Conservation (phyloP, 1,140 invertebrate species). For the Nebria ingens region DNA sequence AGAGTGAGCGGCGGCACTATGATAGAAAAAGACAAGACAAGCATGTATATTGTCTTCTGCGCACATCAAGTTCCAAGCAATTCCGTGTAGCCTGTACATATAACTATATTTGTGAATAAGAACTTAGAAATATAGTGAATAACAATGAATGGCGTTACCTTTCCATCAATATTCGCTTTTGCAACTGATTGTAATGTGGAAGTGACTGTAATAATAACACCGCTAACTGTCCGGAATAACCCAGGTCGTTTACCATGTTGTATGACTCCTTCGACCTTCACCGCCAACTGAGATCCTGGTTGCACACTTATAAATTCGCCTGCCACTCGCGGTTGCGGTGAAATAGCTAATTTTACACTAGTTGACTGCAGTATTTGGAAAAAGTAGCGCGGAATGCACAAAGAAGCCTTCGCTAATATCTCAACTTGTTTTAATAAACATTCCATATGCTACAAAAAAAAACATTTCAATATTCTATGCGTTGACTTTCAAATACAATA, state of each 20-base stretch:
- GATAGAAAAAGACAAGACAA: no score
- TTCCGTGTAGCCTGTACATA: no score
- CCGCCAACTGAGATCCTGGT: conserved; percentile 63
- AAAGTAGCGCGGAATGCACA: conserved; percentile 74
- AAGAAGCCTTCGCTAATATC: conserved; percentile 51
- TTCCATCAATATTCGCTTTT: conserved; percentile 29
- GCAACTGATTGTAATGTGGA: conserved; percentile 42
- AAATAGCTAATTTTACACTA: conserved; percentile 68
- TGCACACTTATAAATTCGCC: conserved; percentile 68
- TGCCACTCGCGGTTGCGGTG: conserved; percentile 66
- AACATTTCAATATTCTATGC: not conserved
- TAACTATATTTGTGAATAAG: no score
- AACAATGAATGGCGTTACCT: no score
- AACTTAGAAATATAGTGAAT: no score
- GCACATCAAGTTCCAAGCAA: no score
- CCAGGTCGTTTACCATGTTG: conserved; percentile 56
- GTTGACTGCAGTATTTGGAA: conserved; percentile 82
- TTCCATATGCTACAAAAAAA: conserved; percentile 53
- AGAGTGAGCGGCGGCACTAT: no score
- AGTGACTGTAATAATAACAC: conserved; percentile 58
- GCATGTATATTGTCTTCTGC: no score
- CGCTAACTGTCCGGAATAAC: conserved; percentile 56
- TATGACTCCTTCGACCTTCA: conserved; percentile 82
- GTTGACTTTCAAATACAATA: conserved; percentile 5
- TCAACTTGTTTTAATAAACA: conserved; percentile 55